phyloP scores from a whole-genome alignment of 2,113 vertebrate species.

The Nerophis lumbriciformis region DNA sequence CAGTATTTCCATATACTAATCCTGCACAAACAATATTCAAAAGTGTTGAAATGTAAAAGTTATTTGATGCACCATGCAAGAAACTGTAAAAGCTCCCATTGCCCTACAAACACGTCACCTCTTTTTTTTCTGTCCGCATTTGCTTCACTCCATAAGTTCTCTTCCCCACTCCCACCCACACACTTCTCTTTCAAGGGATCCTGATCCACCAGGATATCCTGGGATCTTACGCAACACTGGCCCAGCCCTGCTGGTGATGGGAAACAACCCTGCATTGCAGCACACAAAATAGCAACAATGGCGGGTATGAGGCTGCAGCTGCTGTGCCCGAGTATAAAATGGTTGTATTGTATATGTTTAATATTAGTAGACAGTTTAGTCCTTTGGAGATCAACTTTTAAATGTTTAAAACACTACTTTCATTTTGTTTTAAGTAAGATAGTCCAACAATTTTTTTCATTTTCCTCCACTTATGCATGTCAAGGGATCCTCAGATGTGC shows the following conservation, averaged over 20 bases:
- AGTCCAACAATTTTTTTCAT: too few species aligned
- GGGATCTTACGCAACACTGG: background rate
- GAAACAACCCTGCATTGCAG: constrained; percentile 6
- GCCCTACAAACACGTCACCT: background rate
- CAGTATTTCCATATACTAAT: background rate
- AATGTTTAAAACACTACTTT: too few species aligned
- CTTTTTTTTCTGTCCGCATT: background rate
- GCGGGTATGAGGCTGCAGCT: background rate
- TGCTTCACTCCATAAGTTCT: constrained; percentile 1
- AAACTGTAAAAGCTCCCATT: background rate
- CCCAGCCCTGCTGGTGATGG: background rate
- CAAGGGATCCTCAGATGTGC: too few species aligned
- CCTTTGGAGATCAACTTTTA: too few species aligned
- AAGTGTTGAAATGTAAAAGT: constrained; percentile 1
- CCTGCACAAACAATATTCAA: constrained; percentile 2
- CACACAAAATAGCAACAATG: background rate
- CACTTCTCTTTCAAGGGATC: background rate
- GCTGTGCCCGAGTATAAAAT: background rate
- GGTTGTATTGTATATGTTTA: too few species aligned
- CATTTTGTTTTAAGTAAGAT: too few species aligned
- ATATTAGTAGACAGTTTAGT: too few species aligned
- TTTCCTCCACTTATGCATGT: too few species aligned
- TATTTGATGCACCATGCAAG: background rate
- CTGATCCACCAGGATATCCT: background rate
- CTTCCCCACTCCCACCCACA: background rate